Base-by-base conservation (phyloP, 2,113 vertebrate genomes). In the Sinocyclocheilus maitianheensis region DNA sequence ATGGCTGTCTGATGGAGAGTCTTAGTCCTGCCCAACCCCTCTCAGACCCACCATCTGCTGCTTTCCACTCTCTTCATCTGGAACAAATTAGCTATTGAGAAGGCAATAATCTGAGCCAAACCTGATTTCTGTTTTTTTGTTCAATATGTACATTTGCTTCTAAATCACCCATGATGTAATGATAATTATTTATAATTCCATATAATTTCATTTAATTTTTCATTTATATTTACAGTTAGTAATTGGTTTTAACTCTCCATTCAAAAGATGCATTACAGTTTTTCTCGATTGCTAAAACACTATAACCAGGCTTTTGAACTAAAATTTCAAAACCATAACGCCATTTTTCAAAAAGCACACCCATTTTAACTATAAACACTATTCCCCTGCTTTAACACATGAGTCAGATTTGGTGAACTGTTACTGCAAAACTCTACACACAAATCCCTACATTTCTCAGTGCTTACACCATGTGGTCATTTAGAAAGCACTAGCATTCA, bases 1-100 rank as follows among this genome's bases (percentile, higher is more conserved):
- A 84, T 63, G 14, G 48, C 43, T 71, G 58, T 46, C 60, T 72
- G 63, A 88, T 26, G 51, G 78, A 81, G 88, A 87, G 76, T 85
- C 84, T 72, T 71, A 62, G 71, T 83, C 46, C 78, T 77, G 85
- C 81, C 78, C 76, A 87, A 85, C 76, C 85, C 88, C 86, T 86
- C 77, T 46, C 55, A 81, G 16, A 34, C 53, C 34, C 55, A 85
- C 84, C 91, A 86, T 91, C 89, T 92, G 91, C 69, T 88, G 90
- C 84, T 51, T 74, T 58, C 82, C 87, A 37, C 78, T 79, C 88
- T 76, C 89, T 86, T 88, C 87, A 83, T 84, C 85, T 86, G 85
- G 89, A 89, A 83, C 77, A 88, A 88, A 86, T 82, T 67, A 65
- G 77, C 58, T 76, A 82, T 85, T 85, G 86, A 86, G 88, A 91